These are phyloP conservation scores for Orchesella flavescens DNA, from an alignment of 2,888 invertebrate genomes.

Conservation along the genomic window DNA sequence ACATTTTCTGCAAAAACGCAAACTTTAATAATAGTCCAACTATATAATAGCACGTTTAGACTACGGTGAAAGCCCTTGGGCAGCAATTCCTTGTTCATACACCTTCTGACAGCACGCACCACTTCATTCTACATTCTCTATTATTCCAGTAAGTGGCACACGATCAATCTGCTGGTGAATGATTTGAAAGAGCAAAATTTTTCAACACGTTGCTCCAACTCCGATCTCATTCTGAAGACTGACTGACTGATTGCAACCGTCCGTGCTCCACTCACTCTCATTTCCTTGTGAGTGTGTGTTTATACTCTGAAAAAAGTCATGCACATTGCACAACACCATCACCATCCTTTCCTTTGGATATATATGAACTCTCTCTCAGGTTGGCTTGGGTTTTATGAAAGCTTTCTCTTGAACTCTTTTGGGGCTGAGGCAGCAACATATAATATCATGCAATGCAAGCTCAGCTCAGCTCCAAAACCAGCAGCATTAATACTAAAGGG, in stretches of 20 bases:
- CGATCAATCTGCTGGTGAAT: neutral
- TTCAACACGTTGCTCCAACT: constrained; percentile 12
- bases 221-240: constrained; percentile 18
- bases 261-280: too few relatives aligned
- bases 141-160: neutral
- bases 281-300: too few relatives aligned
- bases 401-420: constrained; percentile 37
- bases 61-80: constrained; percentile 10
- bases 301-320: too few relatives aligned
- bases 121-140: neutral
- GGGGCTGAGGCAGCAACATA: constrained; percentile 3
- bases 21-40: neutral
- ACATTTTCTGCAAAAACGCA: neutral
- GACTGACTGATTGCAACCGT: constrained; percentile 9
- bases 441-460: neutral
- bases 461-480: neutral
- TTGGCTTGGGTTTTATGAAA: constrained; percentile 7
- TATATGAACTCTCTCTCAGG: too few relatives aligned
- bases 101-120: too few relatives aligned
- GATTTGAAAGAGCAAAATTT: constrained; percentile 9
- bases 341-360: too few relatives aligned
- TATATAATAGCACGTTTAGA: neutral
- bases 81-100: neutral
- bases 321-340: too few relatives aligned
- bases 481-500: constrained; percentile 2